A percentile compares a stretch with the other conserved stretches of the same genome.
Evolutionary conservation across 1,140 invertebrate species (phyloP).

Genomic region (Ephestia elutella): DNA sequence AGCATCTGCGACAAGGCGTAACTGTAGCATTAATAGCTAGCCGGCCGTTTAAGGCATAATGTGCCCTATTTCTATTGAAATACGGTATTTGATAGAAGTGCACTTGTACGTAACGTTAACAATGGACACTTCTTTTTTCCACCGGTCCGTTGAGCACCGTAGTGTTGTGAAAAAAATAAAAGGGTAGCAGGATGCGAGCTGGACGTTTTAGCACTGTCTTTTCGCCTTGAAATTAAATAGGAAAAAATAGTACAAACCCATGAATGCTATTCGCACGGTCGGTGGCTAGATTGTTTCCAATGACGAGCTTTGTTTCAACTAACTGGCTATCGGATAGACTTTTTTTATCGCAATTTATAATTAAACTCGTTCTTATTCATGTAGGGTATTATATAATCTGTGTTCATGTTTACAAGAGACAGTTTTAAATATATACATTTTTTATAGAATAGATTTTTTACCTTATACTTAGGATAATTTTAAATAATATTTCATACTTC

Average conservation of each 20-base stretch:
- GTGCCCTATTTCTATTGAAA: background rate
- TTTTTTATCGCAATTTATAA: background rate
- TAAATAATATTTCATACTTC: too few species aligned
- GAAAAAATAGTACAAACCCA: conserved; percentile 8
- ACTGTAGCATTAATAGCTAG: background rate
- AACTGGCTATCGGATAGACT: background rate
- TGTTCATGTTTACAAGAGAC: too few species aligned
- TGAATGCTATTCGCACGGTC: conserved; percentile 1
- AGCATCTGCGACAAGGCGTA: conserved; percentile 2
- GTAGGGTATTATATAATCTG: too few species aligned
- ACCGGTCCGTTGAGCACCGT: conserved; percentile 12
- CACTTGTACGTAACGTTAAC: conserved; percentile 19
- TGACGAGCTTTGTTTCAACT: background rate
- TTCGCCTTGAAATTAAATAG: conserved; percentile 9
- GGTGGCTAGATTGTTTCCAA: background rate
- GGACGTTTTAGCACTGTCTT: conserved; percentile 6
- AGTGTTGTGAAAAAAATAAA: conserved; percentile 25
- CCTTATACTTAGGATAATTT: too few species aligned
- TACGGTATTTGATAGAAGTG: background rate
- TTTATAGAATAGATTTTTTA: too few species aligned
- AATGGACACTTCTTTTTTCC: conserved; percentile 18
- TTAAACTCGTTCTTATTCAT: background rate
- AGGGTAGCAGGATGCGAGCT: conserved; percentile 11
- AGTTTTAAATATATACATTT: too few species aligned
- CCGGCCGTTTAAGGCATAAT: background rate